Conservation (phyloP, 2,797 vertebrate species). For the Fistularia commersonii region DNA sequence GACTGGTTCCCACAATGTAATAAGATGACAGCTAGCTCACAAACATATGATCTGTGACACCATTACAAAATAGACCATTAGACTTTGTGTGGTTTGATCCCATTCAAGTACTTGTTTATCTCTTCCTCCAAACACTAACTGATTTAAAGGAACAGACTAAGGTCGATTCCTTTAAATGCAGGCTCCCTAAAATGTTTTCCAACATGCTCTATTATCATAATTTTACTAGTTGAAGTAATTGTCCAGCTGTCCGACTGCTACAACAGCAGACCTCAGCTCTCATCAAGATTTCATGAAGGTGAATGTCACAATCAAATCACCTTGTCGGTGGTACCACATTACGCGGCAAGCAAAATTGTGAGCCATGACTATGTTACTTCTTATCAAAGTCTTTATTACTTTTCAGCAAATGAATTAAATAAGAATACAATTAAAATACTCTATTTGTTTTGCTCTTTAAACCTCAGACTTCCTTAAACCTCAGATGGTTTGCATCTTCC, state of each 20-base stretch:
- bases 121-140: conserved; percentile 51
- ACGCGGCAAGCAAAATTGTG: conserved; percentile 46
- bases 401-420: conserved; percentile 23
- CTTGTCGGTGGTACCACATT: conserved; percentile 44
- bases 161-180: conserved; percentile 44
- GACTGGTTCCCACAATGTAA: conserved; percentile 47
- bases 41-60: conserved; percentile 51
- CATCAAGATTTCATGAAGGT: conserved; percentile 73
- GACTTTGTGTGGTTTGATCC: conserved; percentile 63
- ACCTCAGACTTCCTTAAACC: neutral
- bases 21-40: conserved; percentile 42
- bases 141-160: conserved; percentile 54
- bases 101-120: conserved; percentile 65
- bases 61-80: conserved; percentile 59
- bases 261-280: conserved; percentile 58
- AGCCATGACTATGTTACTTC: conserved; percentile 20
- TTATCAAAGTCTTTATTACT: conserved; percentile 34
- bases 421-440: conserved; percentile 17
- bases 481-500: conserved; percentile 28
- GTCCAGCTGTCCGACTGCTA: conserved; percentile 60
- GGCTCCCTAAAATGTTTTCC: conserved; percentile 53
- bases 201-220: conserved; percentile 47
- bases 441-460: conserved; percentile 14
- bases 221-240: conserved; percentile 53
- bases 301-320: conserved; percentile 65